A percentile compares a stretch with the other conserved stretches of the same genome.
phyloP scores from a whole-genome alignment of 2,888 invertebrate species.

The Trichogramma evanescens region DNA sequence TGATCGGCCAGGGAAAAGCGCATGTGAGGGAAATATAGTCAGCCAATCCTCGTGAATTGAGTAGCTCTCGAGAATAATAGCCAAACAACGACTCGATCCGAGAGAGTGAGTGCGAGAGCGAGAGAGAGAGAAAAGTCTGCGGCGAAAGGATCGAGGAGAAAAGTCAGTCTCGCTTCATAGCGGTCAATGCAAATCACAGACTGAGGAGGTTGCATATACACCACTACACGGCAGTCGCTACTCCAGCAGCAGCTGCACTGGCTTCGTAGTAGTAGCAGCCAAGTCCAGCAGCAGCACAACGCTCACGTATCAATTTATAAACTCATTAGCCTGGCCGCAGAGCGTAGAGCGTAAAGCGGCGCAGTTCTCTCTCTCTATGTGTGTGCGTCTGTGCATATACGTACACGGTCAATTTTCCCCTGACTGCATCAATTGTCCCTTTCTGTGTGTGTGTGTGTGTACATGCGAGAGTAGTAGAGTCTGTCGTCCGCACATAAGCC shows the following conservation, averaged over 20 bases:
- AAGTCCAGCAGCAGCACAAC: constrained; percentile 19
- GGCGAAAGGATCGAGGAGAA: constrained; percentile 3
- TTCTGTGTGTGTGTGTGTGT: constrained; percentile 1
- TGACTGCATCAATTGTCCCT: constrained; percentile 25
- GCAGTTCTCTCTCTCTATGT: background rate
- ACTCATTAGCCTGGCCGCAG: constrained; percentile 40
- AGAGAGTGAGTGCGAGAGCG: background rate
- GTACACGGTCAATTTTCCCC: constrained; percentile 28
- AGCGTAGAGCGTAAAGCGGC: background rate
- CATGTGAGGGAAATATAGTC: too few relatives aligned
- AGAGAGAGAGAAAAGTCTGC: constrained; percentile 4
- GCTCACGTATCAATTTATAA: constrained; percentile 41
- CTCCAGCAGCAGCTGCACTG: constrained; percentile 7
- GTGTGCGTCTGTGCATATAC: background rate
- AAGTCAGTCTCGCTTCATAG: constrained; percentile 26
- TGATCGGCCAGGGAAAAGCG: too few relatives aligned
- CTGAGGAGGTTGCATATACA: constrained; percentile 25
- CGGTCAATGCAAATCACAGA: constrained; percentile 10
- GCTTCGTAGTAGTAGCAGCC: constrained; percentile 16
- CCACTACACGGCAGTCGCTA: too few relatives aligned
- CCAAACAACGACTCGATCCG: too few relatives aligned
- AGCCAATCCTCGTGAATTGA: too few relatives aligned
- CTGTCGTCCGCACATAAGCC: too few relatives aligned
- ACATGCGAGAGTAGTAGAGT: constrained; percentile 14
- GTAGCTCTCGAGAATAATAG: too few relatives aligned